Conservation (phyloP, 2,888 invertebrate species). For the Harpalus rufipes region DNA sequence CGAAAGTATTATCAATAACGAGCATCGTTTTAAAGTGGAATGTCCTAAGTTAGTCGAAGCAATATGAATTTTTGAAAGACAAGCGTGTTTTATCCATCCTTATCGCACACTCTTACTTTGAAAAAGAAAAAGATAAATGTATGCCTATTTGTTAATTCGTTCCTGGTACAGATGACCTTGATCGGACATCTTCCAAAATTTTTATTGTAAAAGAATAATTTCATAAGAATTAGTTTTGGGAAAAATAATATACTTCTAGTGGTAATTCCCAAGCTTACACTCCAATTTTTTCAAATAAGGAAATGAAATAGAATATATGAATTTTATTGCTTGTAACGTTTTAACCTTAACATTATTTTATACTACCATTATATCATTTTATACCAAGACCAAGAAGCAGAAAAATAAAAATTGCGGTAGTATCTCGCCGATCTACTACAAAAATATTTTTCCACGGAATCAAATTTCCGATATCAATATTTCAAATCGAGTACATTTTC, state of each 20-base stretch:
- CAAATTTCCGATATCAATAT: slow-evolving; percentile 19
- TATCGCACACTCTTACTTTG: too few relatives aligned
- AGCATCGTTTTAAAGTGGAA: too few relatives aligned
- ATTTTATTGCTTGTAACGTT: background rate
- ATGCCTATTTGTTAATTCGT: too few relatives aligned
- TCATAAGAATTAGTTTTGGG: background rate
- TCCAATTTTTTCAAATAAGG: background rate
- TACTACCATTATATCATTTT: slow-evolving; percentile 22
- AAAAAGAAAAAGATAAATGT: too few relatives aligned
- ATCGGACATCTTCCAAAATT: too few relatives aligned
- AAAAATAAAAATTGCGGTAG: slow-evolving; percentile 18
- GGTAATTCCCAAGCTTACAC: background rate
- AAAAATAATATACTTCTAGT: background rate
- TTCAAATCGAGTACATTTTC: background rate
- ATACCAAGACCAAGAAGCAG: background rate
- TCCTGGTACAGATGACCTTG: too few relatives aligned
- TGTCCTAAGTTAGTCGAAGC: too few relatives aligned
- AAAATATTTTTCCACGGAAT: background rate
- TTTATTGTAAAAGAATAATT: background rate
- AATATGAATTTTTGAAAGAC: too few relatives aligned
- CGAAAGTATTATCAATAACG: too few relatives aligned
- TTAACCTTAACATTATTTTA: slow-evolving; percentile 26
- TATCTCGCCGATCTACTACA: background rate
- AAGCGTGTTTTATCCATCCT: too few relatives aligned
- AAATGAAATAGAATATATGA: background rate